Percentiles rank a stretch among this genome's conserved stretches.
Evolutionary conservation across 2,797 vertebrate species (phyloP).

Genomic region (Paguma larvata): DNA sequence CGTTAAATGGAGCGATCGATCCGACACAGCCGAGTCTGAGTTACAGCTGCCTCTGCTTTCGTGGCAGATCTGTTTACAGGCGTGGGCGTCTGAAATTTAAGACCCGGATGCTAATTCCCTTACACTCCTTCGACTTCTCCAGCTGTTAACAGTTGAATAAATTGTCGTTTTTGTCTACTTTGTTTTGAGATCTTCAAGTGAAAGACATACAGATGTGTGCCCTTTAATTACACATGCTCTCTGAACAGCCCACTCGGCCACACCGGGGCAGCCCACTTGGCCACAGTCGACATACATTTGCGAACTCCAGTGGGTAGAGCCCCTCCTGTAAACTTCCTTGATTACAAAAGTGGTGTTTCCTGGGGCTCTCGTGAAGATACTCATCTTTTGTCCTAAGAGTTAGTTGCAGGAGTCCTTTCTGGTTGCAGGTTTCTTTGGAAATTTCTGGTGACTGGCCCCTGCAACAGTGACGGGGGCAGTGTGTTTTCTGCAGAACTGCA

Average conservation of each 20-base stretch:
- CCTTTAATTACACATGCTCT: background rate
- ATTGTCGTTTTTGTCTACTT: background rate
- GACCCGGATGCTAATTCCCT: background rate
- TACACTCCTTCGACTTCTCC: conserved; percentile 47
- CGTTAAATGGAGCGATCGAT: background rate
- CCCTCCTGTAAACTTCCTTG: background rate
- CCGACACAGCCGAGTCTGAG: background rate
- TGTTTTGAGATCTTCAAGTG: background rate
- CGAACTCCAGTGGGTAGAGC: background rate
- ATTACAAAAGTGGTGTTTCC: background rate
- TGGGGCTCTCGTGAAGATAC: background rate
- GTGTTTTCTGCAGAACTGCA: background rate
- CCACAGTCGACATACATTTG: background rate
- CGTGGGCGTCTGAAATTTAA: background rate
- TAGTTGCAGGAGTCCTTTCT: background rate
- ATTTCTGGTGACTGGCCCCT: background rate
- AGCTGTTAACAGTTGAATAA: background rate
- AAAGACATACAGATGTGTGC: background rate
- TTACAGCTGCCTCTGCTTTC: background rate
- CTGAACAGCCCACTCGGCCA: fast-evolving
- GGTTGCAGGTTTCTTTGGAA: background rate
- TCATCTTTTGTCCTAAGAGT: background rate
- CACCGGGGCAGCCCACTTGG: background rate
- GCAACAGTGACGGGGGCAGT: fast-evolving
- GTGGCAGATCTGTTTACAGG: background rate